Evolutionary conservation across 1,140 invertebrate species (phyloP), one percentile per base, ranked within the genome.

Genomic region (Daktulosphaira vitifoliae): DNA sequence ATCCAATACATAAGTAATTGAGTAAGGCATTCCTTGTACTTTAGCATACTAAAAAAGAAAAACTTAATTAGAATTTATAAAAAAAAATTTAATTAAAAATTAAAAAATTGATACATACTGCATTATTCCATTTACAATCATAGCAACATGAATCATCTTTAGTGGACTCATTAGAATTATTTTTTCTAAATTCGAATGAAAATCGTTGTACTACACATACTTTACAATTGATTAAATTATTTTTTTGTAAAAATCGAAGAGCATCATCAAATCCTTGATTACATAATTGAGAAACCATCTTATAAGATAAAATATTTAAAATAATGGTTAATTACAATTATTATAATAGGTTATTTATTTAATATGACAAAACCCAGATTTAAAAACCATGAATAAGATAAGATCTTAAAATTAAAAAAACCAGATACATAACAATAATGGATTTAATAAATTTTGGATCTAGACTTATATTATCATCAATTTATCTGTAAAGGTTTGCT

Each of bases 181-280:
- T 50, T 23, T 53, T 59, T 1, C 50, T 50, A 11, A 87, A 84
- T 13, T 90, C 80, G 64, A 87, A 81, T 72, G 87, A 90, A 0
- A 87, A 88, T 0, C 88, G 87, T 70, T 89, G 87, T 4, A 90
- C 86, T 23, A 93, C 77, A 74, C 90, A 93, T 42, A 86, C 78
- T 0, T 85, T 88, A 72, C 90, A 93, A 68, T 84, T 89, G 64
- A 93, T 90, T 53, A 93, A 76, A 75, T 92, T 93, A 74, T 96
- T 95, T 66, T 86, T 83, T 69, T 95, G 91, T 50, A 98, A 77
- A 77, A 95, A 98, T 62, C 87, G 81, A 1, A 98, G 78, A 0
- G 93, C 91, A 76, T 99, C 96, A 71, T 97, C 92, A 74, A 98
- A 99, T 18, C 94, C 96, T 78, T 98, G 94, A 71, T 95, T 90